These are phyloP conservation scores for Helleia helle DNA, from an alignment of 2,888 invertebrate species.

Conservation along the genomic window DNA sequence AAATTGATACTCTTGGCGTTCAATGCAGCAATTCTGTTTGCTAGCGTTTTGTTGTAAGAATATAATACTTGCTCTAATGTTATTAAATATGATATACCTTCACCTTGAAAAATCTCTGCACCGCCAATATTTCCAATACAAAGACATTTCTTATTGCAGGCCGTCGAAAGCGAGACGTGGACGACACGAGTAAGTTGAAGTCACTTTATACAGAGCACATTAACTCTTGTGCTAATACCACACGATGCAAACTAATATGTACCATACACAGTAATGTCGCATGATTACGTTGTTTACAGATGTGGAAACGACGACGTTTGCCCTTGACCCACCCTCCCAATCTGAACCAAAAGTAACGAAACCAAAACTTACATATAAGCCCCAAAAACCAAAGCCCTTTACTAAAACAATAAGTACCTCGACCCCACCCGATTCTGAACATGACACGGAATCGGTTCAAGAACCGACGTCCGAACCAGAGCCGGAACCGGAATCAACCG, in stretches of 20 bases:
- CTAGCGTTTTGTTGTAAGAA: too few species aligned
- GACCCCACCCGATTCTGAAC: slow-evolving; percentile 35
- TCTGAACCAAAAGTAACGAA: slow-evolving; percentile 24
- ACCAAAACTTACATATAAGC: slow-evolving; percentile 47
- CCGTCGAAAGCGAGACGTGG: slow-evolving; percentile 28
- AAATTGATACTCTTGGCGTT: too few species aligned
- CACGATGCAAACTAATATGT: slow-evolving; percentile 28
- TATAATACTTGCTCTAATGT: too few species aligned
- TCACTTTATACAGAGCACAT: slow-evolving; percentile 20
- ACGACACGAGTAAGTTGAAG: slow-evolving; percentile 23
- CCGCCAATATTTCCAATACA: too few species aligned
- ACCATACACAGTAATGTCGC: slow-evolving; percentile 47
- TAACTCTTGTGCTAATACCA: slow-evolving; percentile 27
- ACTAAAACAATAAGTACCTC: slow-evolving; percentile 42
- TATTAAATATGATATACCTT: too few species aligned
- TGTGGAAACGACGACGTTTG: slow-evolving; percentile 54
- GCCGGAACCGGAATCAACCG: slow-evolving; percentile 36
- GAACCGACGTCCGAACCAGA: slow-evolving; percentile 36
- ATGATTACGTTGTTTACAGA: slow-evolving; percentile 67
- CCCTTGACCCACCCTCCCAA: slow-evolving; percentile 28
- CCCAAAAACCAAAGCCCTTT: slow-evolving; percentile 40
- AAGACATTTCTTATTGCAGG: slow-evolving; percentile 28
- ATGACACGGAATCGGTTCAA: slow-evolving; percentile 27
- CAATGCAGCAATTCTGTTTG: too few species aligned
- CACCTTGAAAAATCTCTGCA: too few species aligned